Base-by-base conservation (phyloP, 1,140 invertebrate genomes). In the Coptotermes formosanus region DNA sequence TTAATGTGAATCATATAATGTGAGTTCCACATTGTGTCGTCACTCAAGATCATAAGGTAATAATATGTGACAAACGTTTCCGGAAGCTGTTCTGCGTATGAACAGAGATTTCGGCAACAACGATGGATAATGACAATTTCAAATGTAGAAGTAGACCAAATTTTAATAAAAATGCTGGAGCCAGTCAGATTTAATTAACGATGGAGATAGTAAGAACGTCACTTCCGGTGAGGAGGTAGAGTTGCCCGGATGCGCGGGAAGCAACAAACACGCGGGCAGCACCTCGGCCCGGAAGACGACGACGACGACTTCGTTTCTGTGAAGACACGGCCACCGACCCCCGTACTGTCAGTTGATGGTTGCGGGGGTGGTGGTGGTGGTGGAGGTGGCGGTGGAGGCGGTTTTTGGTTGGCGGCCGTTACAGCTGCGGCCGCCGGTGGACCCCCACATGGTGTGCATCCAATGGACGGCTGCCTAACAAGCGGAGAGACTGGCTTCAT, bases 401-500 rank as follows among this genome's bases (percentile, higher is more conserved):
- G 92, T 88, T 92, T 91, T 90, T 93, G 93, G 92, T 92, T 92
- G 91, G 91, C 91, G 88, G 92, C 91, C 88, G 92, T 92, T 88
- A 91, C 92, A 87, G 91, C 91, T 88, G 91, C 91, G 23, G 69
- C 87, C 90, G 90, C 91, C 88, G 91, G 91, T 88, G 90, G 90
- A 88, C 89, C 91, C 89, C 90, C 91, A 90, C 91, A 91, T 90
- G 90, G 90, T 88, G 87, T 89, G 84, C 91, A 88, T 88, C 89
- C 91, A 88, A 88, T 88, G 88, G 88, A 85, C 89, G 89, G 87
- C 89, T 89, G 87, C 87, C 89, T 88, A 89, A 89, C 88, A 88
- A 85, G 92, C 88, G 93, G 94, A 87, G 97, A 97, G 89, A 96
- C 95, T 75, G 97, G 96, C 87, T 98, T 97, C 92, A 97, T 98